These are phyloP conservation scores for Alectoris magna DNA, from an alignment of 2,797 vertebrate species.

Conservation along the genomic window DNA sequence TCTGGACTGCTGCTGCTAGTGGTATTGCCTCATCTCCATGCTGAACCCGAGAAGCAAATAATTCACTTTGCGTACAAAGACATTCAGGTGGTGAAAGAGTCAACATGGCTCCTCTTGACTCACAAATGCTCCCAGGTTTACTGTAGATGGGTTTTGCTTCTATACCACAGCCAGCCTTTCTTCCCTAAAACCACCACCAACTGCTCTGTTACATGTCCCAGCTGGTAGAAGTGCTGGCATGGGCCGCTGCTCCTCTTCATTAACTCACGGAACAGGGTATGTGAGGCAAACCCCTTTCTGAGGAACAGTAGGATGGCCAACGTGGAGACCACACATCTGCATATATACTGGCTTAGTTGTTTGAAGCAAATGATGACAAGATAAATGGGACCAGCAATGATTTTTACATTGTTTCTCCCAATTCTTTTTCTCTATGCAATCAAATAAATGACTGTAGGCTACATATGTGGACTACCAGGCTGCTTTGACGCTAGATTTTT, in stretches of 20 bases:
- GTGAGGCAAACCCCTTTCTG: background rate
- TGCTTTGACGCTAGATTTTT: background rate
- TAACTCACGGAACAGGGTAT: background rate
- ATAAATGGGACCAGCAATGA: background rate
- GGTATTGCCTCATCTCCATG: background rate
- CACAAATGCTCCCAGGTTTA: background rate
- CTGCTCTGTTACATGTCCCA: fast-evolving
- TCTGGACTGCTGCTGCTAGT: background rate
- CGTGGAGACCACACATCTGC: background rate
- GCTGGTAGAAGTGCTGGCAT: background rate
- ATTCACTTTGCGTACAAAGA: background rate
- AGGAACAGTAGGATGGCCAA: background rate
- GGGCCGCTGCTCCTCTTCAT: background rate
- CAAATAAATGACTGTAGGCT: slow-evolving; percentile 35
- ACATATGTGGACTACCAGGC: background rate
- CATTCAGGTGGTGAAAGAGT: background rate
- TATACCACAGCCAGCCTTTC: too few species aligned
- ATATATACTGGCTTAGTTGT: background rate
- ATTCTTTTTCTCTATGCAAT: background rate
- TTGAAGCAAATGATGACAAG: slow-evolving; percentile 9
- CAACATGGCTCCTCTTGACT: too few species aligned
- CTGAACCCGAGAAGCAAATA: background rate
- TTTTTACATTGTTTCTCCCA: slow-evolving; percentile 19
- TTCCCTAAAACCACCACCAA: background rate
- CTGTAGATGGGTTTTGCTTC: background rate